These are phyloP conservation scores for Crotalus helleri DNA, from an alignment of 2,113 vertebrate species.

Conservation along the genomic window DNA sequence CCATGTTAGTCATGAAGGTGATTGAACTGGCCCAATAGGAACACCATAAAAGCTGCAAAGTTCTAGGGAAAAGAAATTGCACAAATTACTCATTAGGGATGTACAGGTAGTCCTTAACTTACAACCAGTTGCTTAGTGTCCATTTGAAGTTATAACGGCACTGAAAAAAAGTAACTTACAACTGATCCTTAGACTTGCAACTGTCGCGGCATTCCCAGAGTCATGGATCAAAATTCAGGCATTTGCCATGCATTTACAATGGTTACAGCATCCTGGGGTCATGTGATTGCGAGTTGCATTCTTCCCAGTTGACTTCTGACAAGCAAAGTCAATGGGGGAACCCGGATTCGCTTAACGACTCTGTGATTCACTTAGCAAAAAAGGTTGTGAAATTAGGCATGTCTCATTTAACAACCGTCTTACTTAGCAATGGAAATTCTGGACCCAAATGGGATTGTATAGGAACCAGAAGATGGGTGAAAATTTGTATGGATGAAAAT, in stretches of 20 bases:
- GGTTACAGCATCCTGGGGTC: background rate
- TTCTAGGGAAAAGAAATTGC: background rate
- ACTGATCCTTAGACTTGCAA: background rate
- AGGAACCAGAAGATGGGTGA: background rate
- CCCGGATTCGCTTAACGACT: background rate
- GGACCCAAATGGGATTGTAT: background rate
- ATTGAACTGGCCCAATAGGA: background rate
- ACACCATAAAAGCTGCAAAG: background rate
- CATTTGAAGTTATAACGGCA: background rate
- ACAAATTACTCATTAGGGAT: background rate
- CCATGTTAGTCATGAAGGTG: background rate
- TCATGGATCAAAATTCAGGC: background rate
- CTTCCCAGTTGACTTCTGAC: no score
- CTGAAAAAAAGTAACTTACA: background rate
- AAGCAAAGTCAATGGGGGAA: no score
- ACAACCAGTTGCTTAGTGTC: background rate
- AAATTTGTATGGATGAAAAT: background rate
- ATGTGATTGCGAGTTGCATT: no score
- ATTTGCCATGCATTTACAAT: background rate
- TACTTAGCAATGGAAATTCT: background rate
- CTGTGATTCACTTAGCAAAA: background rate
- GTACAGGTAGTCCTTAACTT: background rate
- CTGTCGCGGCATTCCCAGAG: background rate
- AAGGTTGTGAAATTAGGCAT: background rate
- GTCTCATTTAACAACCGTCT: background rate